Evolutionary conservation across 2,888 invertebrate genomes (phyloP), one percentile per base, ranked within the genome.

Genomic region (Tiliacea aurago): DNA sequence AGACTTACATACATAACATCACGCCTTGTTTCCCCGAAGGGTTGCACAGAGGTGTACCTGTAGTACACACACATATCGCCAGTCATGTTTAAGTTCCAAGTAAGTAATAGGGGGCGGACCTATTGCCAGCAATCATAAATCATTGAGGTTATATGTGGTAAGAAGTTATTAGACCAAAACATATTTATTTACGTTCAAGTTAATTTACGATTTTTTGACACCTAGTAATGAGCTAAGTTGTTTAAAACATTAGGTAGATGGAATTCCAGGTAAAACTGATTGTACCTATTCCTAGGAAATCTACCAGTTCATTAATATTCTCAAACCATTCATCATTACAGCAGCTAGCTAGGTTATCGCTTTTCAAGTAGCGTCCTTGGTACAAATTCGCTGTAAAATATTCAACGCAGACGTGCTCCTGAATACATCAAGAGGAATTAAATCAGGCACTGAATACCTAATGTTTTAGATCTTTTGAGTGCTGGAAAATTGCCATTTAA

Each of bases 371-470:
- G 23, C 56, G 47, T 79, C 67, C 71, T 75, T 83, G 72, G 59
- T 59, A 72, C 13, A 63, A 69, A 72, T 58, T 51, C 43, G 23
- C 49, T 51, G 23, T 78, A 47, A 79, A 72, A 65, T 82, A 76
- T 73, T 84, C 65, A 63, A 61, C 23, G 23, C 11, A 65, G 70
- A 43, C 68, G 59, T 76, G 84, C 47, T 62, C 55, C 51, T 70
- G 76, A 82, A 84, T 84, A 69, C 37, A 71, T 69, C 37, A 71
- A 74, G 64, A 66, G 55, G 53, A 58, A 74, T 65, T 62, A 65
- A 67, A 61, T 64, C 61, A 61, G 67, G 28, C 37, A 64, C 55
- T 73, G 78, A 70, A 76, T 80, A 66, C 4, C 33, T 56, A 64
- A 74, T 69, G 45, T 20, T 47, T 61, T 55, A 37, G 45, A 70